These are phyloP conservation scores for Eulemur albifrons DNA, from an alignment of 2,797 vertebrate genomes.

Conservation along the genomic window DNA sequence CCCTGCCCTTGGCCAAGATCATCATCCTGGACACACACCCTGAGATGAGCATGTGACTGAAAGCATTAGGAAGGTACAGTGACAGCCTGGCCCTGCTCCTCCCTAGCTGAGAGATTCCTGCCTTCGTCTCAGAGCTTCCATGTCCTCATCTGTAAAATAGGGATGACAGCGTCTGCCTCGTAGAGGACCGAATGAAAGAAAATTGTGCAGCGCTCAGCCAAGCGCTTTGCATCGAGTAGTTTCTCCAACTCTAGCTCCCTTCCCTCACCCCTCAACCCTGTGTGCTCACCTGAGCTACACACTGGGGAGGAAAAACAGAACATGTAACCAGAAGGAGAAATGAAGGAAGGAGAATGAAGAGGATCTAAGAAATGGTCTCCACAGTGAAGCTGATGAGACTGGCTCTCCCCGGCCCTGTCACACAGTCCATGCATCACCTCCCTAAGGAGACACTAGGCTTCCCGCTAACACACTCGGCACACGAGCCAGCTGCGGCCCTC, in stretches of 20 bases:
- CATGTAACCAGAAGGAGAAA: not conserved
- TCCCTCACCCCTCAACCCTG: not conserved
- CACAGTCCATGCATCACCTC: not conserved
- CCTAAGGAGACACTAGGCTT: not conserved
- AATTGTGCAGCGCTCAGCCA: not conserved
- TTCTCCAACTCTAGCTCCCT: not conserved
- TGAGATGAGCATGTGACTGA: not conserved
- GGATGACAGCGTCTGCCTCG: not conserved
- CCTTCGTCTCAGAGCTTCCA: not conserved
- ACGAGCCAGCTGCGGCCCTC: not conserved
- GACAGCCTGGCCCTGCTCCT: not conserved
- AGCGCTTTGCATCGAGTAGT: accelerated
- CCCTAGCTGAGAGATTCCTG: not conserved
- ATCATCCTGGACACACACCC: not conserved
- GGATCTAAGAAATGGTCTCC: not conserved
- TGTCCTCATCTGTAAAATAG: not conserved
- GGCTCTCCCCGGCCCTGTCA: not conserved
- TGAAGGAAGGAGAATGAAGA: not conserved
- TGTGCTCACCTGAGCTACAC: not conserved
- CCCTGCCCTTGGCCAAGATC: not conserved
- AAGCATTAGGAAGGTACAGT: not conserved
- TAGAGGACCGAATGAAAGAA: not conserved
- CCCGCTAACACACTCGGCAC: not conserved
- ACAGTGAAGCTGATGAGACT: not conserved
- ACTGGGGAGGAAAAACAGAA: not conserved